Percentiles rank a stretch among this genome's conserved stretches.
Conservation (phyloP, 1,140 invertebrate species). For the Tribolium castaneum region DNA sequence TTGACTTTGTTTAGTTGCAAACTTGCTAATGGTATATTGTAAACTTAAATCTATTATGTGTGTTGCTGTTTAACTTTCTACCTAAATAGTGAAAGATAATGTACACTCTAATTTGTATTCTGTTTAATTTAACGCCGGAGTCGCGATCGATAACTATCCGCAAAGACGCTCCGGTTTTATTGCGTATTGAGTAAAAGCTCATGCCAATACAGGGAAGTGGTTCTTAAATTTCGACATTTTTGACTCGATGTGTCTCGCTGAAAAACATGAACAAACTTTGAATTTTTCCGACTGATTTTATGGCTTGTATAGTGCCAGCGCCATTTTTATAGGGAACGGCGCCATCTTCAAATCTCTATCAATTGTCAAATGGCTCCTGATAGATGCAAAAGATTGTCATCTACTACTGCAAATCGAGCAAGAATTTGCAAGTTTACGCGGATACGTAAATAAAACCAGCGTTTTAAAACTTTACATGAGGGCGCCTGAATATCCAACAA, state of each 20-base stretch:
- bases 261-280: not conserved
- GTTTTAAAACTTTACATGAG: no score
- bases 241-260: not conserved
- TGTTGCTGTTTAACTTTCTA: constrained; percentile 17
- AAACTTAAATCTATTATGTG: constrained; percentile 13
- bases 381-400: not conserved
- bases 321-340: not conserved
- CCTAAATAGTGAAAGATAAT: constrained; percentile 29
- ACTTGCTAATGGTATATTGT: constrained; percentile 13
- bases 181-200: constrained; percentile 3
- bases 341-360: not conserved
- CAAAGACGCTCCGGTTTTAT: not conserved
- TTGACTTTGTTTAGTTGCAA: constrained; percentile 25
- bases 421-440: not conserved
- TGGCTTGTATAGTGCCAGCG: not conserved
- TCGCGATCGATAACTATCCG: not conserved
- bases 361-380: not conserved
- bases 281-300: not conserved
- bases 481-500: no score
- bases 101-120: constrained; percentile 1
- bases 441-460: not conserved
- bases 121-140: constrained; percentile 15
- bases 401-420: not conserved
- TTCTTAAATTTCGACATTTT: constrained; percentile 13
- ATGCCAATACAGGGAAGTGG: not conserved